A percentile compares a stretch with the other conserved stretches of the same genome.
These are phyloP conservation scores for Pogoniulus pusillus DNA, from an alignment of 2,797 vertebrate species.

Conservation along the genomic window DNA sequence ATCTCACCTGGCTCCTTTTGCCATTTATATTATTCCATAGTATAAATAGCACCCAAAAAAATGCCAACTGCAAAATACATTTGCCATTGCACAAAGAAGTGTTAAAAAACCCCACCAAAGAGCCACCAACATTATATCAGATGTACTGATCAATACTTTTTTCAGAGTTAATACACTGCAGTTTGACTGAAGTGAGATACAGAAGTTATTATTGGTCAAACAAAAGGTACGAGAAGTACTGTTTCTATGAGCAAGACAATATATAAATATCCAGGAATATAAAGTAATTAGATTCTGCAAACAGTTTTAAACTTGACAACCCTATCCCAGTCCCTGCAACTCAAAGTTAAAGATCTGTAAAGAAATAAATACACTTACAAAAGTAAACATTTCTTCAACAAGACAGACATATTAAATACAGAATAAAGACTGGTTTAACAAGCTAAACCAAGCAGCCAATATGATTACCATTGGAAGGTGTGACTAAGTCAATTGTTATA, in stretches of 20 bases:
- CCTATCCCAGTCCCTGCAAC: neutral
- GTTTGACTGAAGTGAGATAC: neutral
- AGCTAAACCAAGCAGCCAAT: neutral
- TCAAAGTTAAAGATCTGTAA: neutral
- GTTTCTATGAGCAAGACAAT: neutral
- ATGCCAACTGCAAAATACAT: neutral
- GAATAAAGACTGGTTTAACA: neutral
- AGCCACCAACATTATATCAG: neutral
- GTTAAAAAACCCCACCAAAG: neutral
- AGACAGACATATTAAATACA: neutral
- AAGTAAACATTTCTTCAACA: neutral
- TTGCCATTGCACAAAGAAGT: neutral
- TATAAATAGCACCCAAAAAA: neutral
- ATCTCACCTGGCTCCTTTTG: neutral
- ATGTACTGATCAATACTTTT: neutral
- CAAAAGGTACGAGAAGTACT: neutral
- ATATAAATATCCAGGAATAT: neutral
- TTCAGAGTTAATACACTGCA: neutral
- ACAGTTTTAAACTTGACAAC: constrained; percentile 1
- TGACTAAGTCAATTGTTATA: neutral
- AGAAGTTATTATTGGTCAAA: neutral
- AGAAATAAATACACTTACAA: neutral
- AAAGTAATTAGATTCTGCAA: neutral
- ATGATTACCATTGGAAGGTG: neutral
- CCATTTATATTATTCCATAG: neutral